Evolutionary conservation across 1,140 invertebrate species (phyloP), one percentile per base, ranked within the genome.

Genomic region (Aricia agestis): DNA sequence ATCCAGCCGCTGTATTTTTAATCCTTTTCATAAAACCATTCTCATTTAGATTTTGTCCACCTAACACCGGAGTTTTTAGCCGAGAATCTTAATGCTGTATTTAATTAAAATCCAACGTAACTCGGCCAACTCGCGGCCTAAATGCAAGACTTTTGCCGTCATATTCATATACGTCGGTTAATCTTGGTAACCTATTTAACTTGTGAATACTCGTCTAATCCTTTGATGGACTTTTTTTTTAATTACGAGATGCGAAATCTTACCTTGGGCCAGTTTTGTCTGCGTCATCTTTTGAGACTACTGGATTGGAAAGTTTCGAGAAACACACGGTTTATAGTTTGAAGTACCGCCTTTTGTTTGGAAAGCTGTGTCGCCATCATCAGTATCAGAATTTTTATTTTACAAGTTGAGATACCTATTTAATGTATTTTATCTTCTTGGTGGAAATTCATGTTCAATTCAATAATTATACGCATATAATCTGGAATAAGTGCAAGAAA

Each of bases 141-240:
- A 61, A 69, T 42, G 57, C 68, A 18, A 59, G 31, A 63, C 68
- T 41, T 61, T 69, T 69, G 31, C 32, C 9, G 10, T 63, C 58
- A 31, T 25, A 63, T 36, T 59, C 41, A 59, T 25, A 25, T 25
- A 25, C 68, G 67, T 68, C 36, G 58, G 59, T 69, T 63, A 69
- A 69, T 69, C 68, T 69, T 58, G 31, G 59, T 69, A 69, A 69
- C 68, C 68, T 63, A 63, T 65, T 70, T 70, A 65, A 70, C 41
- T 70, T 63, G 58, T 70, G 25, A 25, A 58, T 41, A 70, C 61
- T 70, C 61, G 68, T 42, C 59, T 19, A 63, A 63, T 63, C 59
- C 59, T 63, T 63, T 63, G 59, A 63, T 63, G 19, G 59, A 11
- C 7, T 25, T 19, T 19, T 25, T 19, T 19, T 19, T 18, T 63